These are phyloP conservation scores for Mycogona germanica DNA, from an alignment of 2,888 invertebrate species.

Conservation along the genomic window DNA sequence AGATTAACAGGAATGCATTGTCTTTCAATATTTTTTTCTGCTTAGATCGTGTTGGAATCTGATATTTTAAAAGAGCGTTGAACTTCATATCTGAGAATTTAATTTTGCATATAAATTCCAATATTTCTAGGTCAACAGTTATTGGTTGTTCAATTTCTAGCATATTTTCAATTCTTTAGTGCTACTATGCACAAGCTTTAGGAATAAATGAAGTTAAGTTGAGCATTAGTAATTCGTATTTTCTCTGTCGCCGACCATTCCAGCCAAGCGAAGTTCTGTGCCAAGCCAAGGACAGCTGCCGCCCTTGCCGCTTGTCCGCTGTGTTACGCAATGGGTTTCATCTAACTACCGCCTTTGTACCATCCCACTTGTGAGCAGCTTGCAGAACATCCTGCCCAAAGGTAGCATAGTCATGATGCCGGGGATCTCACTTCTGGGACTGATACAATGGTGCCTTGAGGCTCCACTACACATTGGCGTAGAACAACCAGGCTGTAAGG, in stretches of 20 bases:
- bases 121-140: no score
- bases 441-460: constrained; percentile 60
- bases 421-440: constrained; percentile 63
- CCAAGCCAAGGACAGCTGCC: no score
- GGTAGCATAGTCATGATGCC: constrained; percentile 76
- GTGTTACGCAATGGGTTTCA: constrained; percentile 56
- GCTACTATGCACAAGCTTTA: background rate
- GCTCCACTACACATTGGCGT: constrained; percentile 42
- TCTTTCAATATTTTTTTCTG: no score
- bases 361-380: constrained; percentile 47
- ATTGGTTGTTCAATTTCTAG: no score
- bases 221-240: background rate
- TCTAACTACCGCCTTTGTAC: constrained; percentile 52
- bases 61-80: no score
- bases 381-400: constrained; percentile 51
- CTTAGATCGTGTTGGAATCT: no score
- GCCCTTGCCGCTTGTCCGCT: constrained; percentile 51
- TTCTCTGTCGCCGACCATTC: no score
- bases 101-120: no score
- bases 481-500: background rate
- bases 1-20: no score
- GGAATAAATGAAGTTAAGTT: background rate
- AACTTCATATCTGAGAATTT: no score
- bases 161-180: constrained; percentile 1
- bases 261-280: no score